These are phyloP conservation scores for Drosophila infuscata DNA, from an alignment of 2,888 invertebrate genomes.

Conservation along the genomic window DNA sequence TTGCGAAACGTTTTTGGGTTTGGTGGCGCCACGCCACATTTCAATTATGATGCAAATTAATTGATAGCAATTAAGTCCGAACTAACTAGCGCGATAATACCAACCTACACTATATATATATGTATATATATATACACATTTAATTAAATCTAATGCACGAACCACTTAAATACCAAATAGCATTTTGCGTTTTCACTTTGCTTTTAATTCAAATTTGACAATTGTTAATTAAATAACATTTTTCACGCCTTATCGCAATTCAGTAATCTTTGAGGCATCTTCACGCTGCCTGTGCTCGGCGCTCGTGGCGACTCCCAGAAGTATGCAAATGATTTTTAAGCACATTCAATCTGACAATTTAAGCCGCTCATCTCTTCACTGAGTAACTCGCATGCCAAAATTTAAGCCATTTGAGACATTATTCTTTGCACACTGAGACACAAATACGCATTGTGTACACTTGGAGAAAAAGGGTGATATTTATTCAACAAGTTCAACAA, in stretches of 20 bases:
- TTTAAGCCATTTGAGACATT: conserved; percentile 30
- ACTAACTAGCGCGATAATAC: conserved; percentile 43
- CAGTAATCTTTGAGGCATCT: not conserved
- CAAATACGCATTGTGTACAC: not conserved
- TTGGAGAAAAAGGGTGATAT: not conserved
- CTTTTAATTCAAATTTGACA: not conserved
- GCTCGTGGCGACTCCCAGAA: not conserved
- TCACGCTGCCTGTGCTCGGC: too few species aligned
- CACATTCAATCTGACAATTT: not conserved
- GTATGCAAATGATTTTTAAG: conserved; percentile 14
- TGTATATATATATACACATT: not conserved
- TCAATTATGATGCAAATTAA: conserved; percentile 65
- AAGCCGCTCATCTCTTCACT: not conserved
- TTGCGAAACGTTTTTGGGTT: not conserved
- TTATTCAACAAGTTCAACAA: not conserved
- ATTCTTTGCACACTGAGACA: conserved; percentile 10
- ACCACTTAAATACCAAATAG: conserved; percentile 7
- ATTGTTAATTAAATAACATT: not conserved
- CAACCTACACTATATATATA: not conserved
- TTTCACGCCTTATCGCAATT: not conserved
- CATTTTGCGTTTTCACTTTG: not conserved
- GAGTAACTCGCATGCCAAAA: conserved; percentile 2
- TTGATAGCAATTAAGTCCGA: conserved; percentile 63
- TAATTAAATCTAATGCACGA: conserved; percentile 29
- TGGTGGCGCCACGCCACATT: conserved; percentile 24